phyloP scores from a whole-genome alignment of 2,888 invertebrate genomes.

The Lepidocyrtinus sp. region DNA sequence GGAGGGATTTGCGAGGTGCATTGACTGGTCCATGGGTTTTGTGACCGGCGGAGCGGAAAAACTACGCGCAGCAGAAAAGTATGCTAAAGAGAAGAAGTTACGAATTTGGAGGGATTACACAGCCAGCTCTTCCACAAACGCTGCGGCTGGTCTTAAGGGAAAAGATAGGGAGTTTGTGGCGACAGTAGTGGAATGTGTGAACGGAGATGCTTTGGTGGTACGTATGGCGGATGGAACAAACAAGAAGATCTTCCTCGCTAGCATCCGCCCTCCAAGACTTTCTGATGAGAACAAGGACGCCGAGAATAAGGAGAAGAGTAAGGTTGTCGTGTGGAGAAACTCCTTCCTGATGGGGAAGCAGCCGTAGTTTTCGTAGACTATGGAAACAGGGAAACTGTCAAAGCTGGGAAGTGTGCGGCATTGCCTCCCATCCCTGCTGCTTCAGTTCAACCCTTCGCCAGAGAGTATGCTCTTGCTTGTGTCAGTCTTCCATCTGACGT shows the following conservation, averaged over 20 bases:
- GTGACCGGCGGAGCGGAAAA: slow-evolving; percentile 87
- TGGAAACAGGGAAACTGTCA: slow-evolving; percentile 91
- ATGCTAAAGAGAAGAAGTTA: slow-evolving; percentile 88
- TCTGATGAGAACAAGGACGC: slow-evolving; percentile 55
- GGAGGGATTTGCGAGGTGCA: slow-evolving; percentile 94
- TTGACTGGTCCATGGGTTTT: slow-evolving; percentile 92
- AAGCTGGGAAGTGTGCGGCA: slow-evolving; percentile 82
- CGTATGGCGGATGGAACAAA: slow-evolving; percentile 83
- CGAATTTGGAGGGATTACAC: slow-evolving; percentile 95
- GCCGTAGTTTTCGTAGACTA: slow-evolving; percentile 94
- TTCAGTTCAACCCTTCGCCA: slow-evolving; percentile 81
- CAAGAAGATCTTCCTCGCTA: slow-evolving; percentile 96
- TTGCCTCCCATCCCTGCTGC: slow-evolving; percentile 85
- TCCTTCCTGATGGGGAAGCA: slow-evolving; percentile 81
- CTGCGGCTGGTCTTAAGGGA: slow-evolving; percentile 72
- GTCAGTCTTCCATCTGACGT: slow-evolving; percentile 89
- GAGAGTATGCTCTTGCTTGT: slow-evolving; percentile 89
- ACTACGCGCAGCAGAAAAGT: slow-evolving; percentile 86
- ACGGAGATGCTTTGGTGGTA: slow-evolving; percentile 93
- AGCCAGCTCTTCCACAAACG: slow-evolving; percentile 76
- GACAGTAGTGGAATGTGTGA: slow-evolving; percentile 90
- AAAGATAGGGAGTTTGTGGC: slow-evolving; percentile 88
- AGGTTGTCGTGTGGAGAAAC: slow-evolving; percentile 90
- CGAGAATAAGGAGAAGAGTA: slow-evolving; percentile 78
- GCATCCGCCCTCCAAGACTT: slow-evolving; percentile 92